Conservation (phyloP, 2,797 vertebrate species). For the Alosa sapidissima region DNA sequence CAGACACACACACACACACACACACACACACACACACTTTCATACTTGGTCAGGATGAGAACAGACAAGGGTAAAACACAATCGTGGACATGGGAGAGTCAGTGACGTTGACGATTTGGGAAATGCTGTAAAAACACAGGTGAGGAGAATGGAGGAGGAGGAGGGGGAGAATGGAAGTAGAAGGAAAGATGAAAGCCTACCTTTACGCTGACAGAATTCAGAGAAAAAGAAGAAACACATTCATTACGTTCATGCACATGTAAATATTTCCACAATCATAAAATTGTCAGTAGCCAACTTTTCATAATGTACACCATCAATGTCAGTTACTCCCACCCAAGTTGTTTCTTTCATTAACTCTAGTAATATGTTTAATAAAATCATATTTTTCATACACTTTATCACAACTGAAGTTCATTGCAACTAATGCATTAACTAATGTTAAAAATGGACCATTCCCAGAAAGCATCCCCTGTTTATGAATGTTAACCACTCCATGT, state of each 20-base stretch:
- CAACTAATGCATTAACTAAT: neutral
- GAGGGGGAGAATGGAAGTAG: conserved; percentile 18
- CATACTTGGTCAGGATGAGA: neutral
- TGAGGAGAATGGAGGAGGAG: neutral
- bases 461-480: neutral
- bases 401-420: neutral
- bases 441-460: neutral
- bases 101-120: neutral
- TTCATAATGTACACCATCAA: neutral
- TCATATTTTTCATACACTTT: no score
- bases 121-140: neutral
- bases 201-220: conserved; percentile 85
- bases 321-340: neutral
- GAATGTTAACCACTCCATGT: neutral
- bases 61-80: neutral
- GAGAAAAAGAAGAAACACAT: conserved; percentile 71
- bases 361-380: neutral
- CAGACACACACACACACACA: neutral
- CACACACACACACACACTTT: neutral
- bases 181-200: conserved; percentile 75
- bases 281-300: neutral
- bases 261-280: neutral
- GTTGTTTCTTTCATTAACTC: neutral
- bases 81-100: neutral
- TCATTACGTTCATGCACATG: neutral